Evolutionary conservation across 2,888 invertebrate genomes (phyloP), one percentile per base, ranked within the genome.

Genomic region (Euplexia lucipara): DNA sequence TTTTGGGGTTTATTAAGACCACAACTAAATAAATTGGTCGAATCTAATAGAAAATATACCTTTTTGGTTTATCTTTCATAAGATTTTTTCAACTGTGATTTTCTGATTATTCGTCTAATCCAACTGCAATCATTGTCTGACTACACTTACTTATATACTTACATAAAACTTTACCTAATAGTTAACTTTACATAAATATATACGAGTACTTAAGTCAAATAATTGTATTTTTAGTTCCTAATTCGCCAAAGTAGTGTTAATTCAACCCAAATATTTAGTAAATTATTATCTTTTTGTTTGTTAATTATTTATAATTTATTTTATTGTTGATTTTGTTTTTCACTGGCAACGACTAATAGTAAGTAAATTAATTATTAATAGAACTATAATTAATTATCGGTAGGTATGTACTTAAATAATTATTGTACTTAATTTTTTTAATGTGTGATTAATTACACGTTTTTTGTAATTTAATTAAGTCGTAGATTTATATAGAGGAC

Each of bases 201-300:
- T n/a, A n/a, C n/a, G n/a, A n/a, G n/a, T n/a, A n/a, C n/a, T n/a
- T 26, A 78, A 75, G 70, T 51, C 42, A 56, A 64, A 44, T 70
- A 65, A 79, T 73, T 59, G 51, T 70, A 63, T 66, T 75, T 78
- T 80, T 77, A 83, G 83, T 84, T 85, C 84, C 85, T 85, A 83
- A 77, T 70, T 69, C 35, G 82, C 84, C 85, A 84, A 84, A 84
- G 79, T 82, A 82, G 72, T 72, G 68, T 74, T 70, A 70, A 75
- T 54, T 20, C 41, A 74, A 74, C 67, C 74, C 74, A 82, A 83
- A 81, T 69, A 45, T 65, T 66, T 70, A 78, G 71, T 71, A 60
- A 79, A 66, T 77, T 78, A 67, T 75, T 62, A 37, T 18, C 49
- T 54, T 73, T 70, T 76, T 63, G 14, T 74, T 81, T 75, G 77